Evolutionary conservation across 2,888 invertebrate genomes (phyloP).

Genomic region (Apamea monoglypha): DNA sequence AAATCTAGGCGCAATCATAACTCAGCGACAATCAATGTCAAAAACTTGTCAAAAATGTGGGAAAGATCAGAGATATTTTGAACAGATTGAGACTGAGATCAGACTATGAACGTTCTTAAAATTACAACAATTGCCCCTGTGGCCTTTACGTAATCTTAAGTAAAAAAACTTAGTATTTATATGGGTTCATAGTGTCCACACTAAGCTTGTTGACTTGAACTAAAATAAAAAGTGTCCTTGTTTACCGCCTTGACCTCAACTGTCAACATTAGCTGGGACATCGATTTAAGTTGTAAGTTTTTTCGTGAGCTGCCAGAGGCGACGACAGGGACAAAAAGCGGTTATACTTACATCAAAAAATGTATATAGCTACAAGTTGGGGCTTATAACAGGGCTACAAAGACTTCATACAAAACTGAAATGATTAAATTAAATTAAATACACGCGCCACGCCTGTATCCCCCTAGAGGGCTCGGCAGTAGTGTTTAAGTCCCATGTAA

Average conservation of each 20-base stretch:
- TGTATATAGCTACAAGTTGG: background rate
- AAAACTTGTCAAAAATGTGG: background rate
- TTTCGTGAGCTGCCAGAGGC: constrained; percentile 40
- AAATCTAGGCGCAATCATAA: no score
- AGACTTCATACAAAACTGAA: background rate
- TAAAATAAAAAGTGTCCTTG: constrained; percentile 31
- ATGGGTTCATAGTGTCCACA: background rate
- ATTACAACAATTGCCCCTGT: background rate
- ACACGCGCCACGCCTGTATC: background rate
- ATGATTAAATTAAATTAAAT: background rate
- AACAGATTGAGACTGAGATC: background rate
- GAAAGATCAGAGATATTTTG: background rate
- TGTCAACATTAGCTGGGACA: constrained; percentile 20
- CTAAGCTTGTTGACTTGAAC: constrained; percentile 15
- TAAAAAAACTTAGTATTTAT: no score
- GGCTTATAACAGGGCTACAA: background rate
- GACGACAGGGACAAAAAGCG: constrained; percentile 25
- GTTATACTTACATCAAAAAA: background rate
- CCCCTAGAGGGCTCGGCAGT: background rate
- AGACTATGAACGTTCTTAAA: background rate
- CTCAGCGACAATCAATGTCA: no score
- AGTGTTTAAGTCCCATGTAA: background rate
- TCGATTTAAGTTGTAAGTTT: constrained; percentile 43
- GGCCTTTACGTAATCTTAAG: background rate
- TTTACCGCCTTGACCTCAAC: constrained; percentile 35